phyloP scores from a whole-genome alignment of 2,113 vertebrate genomes.

The Carlito syrichta region DNA sequence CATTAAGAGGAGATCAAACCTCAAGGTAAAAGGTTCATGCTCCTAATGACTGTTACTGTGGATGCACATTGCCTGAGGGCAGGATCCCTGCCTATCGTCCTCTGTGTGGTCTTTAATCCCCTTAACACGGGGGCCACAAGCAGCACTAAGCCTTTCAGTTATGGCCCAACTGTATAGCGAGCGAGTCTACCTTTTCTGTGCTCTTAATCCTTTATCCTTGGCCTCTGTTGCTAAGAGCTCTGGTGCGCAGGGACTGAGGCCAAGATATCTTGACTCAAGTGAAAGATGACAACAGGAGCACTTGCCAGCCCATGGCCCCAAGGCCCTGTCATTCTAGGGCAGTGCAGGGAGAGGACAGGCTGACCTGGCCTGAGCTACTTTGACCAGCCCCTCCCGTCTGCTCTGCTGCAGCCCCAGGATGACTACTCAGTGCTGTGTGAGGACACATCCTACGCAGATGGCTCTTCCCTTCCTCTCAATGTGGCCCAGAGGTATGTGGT shows the following conservation, averaged over 20 bases:
- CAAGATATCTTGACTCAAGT: neutral
- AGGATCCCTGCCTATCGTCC: neutral
- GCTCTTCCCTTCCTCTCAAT: conserved; percentile 93
- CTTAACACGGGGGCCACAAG: neutral
- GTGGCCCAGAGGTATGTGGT: conserved; percentile 95
- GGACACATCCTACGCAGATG: conserved; percentile 93
- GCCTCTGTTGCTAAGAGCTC: too few relatives aligned
- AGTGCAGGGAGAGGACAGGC: too few relatives aligned
- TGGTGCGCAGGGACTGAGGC: neutral
- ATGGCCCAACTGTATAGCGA: accelerated
- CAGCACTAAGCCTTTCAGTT: neutral
- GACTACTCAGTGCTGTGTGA: too few relatives aligned
- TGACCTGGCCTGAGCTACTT: too few relatives aligned
- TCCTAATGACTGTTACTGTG: too few relatives aligned
- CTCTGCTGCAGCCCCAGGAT: conserved; percentile 87
- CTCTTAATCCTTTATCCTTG: too few relatives aligned
- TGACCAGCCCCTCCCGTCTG: neutral
- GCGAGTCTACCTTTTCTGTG: neutral
- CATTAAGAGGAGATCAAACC: neutral
- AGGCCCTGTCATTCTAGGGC: too few relatives aligned
- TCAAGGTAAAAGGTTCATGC: neutral
- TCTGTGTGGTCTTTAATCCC: neutral
- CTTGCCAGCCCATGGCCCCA: too few relatives aligned
- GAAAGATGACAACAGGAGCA: too few relatives aligned
- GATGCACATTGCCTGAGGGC: too few relatives aligned